Evolutionary conservation across 2,113 vertebrate genomes (phyloP), one percentile per base, ranked within the genome.

Genomic region (Mirounga angustirostris): DNA sequence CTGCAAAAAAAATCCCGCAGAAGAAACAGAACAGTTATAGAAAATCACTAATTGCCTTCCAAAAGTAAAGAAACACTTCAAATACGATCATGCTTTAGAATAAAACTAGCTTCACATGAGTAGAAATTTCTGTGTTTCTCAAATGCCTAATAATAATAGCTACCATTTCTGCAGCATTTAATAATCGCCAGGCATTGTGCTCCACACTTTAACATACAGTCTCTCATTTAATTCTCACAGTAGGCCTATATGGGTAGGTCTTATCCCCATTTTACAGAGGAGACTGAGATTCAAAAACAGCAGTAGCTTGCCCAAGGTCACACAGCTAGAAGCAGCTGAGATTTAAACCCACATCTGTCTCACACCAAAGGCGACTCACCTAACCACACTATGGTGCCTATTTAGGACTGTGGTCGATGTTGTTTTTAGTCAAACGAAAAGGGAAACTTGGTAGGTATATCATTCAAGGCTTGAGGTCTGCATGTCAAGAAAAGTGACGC

Each of bases 1-100:
- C 81, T 94, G 85, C 61, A 93, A 97, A 91, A 96, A 86, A 94
- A 92, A 89, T 56, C 73, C 89, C 89, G 86, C 67, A 95, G 58
- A 80, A 79, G 28, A 95, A 88, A 89, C 15, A 81, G 30, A 96
- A 71, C 19, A 87, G 46, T 94, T 95, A 95, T 0, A 96, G 52
- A 95, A 92, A 97, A 83, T 50, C 69, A 88, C 79, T 89, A 56
- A 65, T 0, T 93, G 84, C 61, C 85, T 76, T 91, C 56, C 74
- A 86, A 87, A 92, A 50, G 74, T 79, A 69, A 95, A 95, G 61
- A 92, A 82, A 97, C 24, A 85, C 59, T 65, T 92, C 28, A 94
- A 93, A 76, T 54, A 89, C 54, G 79, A 88, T 82, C 33, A 40
- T 43, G 36, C n/a, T 33, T 84, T 33, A 67, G 30, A 67, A 33